Evolutionary conservation across 2,113 vertebrate species (phyloP).

Genomic region (Leucosticte australis): DNA sequence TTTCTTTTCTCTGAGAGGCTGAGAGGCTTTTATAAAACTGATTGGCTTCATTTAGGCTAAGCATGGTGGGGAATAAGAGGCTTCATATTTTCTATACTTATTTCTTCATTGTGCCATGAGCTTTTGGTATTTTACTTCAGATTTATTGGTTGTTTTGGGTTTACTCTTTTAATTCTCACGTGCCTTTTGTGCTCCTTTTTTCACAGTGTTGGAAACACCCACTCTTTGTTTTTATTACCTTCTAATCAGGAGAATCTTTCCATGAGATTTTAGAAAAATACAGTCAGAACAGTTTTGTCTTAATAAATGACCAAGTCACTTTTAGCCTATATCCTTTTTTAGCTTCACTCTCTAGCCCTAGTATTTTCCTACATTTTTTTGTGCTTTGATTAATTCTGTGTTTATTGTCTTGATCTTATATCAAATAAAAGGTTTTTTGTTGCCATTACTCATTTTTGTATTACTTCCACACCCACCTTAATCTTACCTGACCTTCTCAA

Average conservation of each 20-base stretch:
- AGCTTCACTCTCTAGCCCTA: not conserved
- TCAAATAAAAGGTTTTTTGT: not conserved
- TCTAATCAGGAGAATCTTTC: not conserved
- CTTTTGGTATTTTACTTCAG: not conserved
- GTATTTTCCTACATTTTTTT: not conserved
- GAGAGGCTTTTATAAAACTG: not conserved
- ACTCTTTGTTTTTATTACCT: not conserved
- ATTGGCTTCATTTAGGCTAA: not conserved
- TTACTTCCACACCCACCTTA: not conserved
- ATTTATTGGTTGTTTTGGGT: not conserved
- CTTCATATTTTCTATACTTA: not conserved
- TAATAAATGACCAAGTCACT: not conserved
- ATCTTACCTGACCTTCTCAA: not conserved
- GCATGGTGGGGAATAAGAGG: not conserved
- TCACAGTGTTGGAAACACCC: not conserved
- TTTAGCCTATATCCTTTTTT: not conserved
- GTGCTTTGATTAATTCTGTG: not conserved
- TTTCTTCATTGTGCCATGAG: not conserved
- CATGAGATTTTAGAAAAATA: not conserved
- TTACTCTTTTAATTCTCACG: not conserved
- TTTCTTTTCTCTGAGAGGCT: not conserved
- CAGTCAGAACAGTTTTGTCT: not conserved
- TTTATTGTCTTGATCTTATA: not conserved
- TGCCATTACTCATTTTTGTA: not conserved
- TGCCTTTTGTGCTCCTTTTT: rapidly evolving